Evolutionary conservation across 2,113 vertebrate species (phyloP).

Genomic region (Pipra filicauda): DNA sequence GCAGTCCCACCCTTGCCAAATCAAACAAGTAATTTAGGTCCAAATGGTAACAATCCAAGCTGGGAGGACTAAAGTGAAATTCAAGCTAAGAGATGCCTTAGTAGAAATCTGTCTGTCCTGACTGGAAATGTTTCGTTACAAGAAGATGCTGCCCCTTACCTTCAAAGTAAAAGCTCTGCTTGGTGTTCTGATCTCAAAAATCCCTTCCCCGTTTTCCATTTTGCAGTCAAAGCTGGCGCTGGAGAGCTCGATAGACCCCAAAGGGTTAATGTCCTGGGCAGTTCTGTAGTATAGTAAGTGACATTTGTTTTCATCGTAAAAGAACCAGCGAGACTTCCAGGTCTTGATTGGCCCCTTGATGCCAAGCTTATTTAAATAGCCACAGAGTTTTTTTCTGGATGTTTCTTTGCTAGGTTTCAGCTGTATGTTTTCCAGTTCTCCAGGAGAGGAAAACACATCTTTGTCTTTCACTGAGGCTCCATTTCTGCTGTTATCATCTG

Average conservation of each 20-base stretch:
- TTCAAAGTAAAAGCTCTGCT: constrained; percentile 85
- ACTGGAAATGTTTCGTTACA: not conserved
- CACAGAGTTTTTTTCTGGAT: constrained; percentile 80
- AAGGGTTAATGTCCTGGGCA: constrained; percentile 83
- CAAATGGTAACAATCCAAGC: not conserved
- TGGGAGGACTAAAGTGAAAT: not conserved
- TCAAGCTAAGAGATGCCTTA: not conserved
- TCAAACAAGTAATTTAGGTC: not conserved
- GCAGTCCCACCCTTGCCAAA: not conserved
- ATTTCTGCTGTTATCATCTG: not conserved
- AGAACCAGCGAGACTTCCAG: constrained; percentile 96
- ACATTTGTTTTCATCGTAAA: constrained; percentile 86
- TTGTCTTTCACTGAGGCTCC: not conserved
- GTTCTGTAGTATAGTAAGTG: constrained; percentile 87
- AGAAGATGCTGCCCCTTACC: constrained; percentile 69
- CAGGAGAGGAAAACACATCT: not conserved
- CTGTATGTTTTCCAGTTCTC: not conserved
- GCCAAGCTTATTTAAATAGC: constrained; percentile 88
- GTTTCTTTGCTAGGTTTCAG: constrained; percentile 3
- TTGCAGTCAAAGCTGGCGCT: constrained; percentile 82
- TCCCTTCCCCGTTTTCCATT: constrained; percentile 80
- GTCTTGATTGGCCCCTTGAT: constrained; percentile 84
- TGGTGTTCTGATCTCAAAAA: constrained; percentile 90
- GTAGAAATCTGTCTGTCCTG: not conserved
- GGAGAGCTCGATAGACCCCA: constrained; percentile 84